phyloP scores from a whole-genome alignment of 1,140 invertebrate species.

The Idris sp. region DNA sequence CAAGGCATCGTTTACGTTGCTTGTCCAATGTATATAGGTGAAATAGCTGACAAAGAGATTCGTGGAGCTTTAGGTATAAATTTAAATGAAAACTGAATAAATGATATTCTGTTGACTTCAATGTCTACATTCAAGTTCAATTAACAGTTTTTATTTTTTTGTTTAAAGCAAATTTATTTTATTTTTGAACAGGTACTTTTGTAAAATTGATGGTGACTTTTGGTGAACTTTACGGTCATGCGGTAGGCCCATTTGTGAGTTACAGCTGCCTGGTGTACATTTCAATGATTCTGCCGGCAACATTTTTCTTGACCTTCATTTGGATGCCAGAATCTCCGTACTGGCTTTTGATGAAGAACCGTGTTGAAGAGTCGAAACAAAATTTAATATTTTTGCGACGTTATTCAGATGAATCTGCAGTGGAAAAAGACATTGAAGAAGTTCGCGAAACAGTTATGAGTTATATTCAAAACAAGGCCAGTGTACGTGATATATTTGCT shows the following conservation, averaged over 20 bases:
- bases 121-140: too few species aligned
- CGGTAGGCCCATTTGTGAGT: constrained; percentile 79
- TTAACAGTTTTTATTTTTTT: too few species aligned
- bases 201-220: constrained; percentile 84
- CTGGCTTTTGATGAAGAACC: constrained; percentile 70
- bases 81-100: too few species aligned
- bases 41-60: constrained; percentile 84
- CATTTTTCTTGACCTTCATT: constrained; percentile 82
- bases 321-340: constrained; percentile 86
- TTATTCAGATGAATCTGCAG: constrained; percentile 49
- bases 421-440: constrained; percentile 71
- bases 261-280: constrained; percentile 78
- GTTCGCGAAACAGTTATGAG: constrained; percentile 70
- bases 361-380: constrained; percentile 70
- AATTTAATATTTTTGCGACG: constrained; percentile 75
- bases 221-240: constrained; percentile 80
- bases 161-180: too few species aligned
- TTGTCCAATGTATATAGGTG: constrained; percentile 84
- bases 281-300: constrained; percentile 76
- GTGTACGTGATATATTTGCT: constrained; percentile 73
- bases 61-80: constrained; percentile 82
- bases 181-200: constrained; percentile 78
- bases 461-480: constrained; percentile 68
- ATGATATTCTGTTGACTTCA: too few species aligned
- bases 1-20: constrained; percentile 78